Percentiles rank a stretch among this genome's conserved stretches.
Evolutionary conservation across 1,140 invertebrate genomes (phyloP).

Genomic region (Lycorma delicatula): DNA sequence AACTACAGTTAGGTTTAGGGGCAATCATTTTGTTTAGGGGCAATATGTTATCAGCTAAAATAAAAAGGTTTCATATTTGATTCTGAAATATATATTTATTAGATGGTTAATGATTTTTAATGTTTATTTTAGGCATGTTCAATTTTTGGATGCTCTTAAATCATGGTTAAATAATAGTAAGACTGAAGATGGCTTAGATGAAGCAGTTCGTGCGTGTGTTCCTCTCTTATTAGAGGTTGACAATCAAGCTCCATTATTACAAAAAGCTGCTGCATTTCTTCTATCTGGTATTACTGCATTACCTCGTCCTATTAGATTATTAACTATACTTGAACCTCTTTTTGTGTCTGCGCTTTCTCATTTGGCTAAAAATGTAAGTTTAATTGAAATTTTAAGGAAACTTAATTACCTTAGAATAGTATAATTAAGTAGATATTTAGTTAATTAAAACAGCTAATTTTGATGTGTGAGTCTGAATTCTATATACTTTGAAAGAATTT

Average conservation of each 20-base stretch:
- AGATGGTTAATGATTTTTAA: too few relatives aligned
- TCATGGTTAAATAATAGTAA: slow-evolving; percentile 55
- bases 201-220: slow-evolving; percentile 18
- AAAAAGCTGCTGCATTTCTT: slow-evolving; percentile 50
- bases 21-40: too few relatives aligned
- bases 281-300: slow-evolving; percentile 48
- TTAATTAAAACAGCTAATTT: too few relatives aligned
- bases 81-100: too few relatives aligned
- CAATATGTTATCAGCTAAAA: too few relatives aligned
- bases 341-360: slow-evolving; percentile 38
- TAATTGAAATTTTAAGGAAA: too few relatives aligned
- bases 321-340: slow-evolving; percentile 18
- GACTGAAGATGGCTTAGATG: slow-evolving; percentile 21
- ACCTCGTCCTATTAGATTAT: slow-evolving; percentile 44
- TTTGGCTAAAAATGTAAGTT: slow-evolving; percentile 38
- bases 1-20: too few relatives aligned
- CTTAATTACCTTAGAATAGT: too few relatives aligned
- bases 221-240: slow-evolving; percentile 24
- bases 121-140: slow-evolving; percentile 57
- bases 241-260: slow-evolving; percentile 42
- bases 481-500: too few relatives aligned
- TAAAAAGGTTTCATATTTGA: too few relatives aligned
- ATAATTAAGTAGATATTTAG: too few relatives aligned
- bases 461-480: too few relatives aligned
- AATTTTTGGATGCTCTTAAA: slow-evolving; percentile 55